Evolutionary conservation across 2,888 invertebrate species (phyloP), one percentile per base, ranked within the genome.

Genomic region (Cryptus viduatorius): DNA sequence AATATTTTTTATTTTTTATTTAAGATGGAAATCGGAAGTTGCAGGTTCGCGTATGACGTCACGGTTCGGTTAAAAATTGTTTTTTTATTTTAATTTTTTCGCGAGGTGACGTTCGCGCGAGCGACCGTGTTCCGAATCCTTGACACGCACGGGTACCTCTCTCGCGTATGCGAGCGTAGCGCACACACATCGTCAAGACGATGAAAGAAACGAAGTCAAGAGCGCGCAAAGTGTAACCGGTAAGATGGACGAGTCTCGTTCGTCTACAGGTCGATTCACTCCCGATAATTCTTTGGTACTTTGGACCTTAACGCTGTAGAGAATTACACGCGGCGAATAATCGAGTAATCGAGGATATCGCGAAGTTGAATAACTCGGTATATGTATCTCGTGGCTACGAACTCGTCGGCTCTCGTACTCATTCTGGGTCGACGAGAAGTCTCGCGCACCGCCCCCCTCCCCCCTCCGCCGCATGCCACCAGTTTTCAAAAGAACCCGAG

Each of bases 91-190:
- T 69, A 50, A 56, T 53, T 73, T 77, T 82, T 77, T 76, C 67
- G 65, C 71, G 48, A 78, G 64, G 37, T 46, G 79, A 76, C 69
- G 69, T 37, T 69, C 81, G 68, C 5, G 16, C 69, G 37, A 14
- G 16, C 84, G 90, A 84, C 90, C 90, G 85, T 88, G 90, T 90
- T 87, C 89, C 88, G 88, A 91, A 90, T 91, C 90, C 91, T 91
- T 90, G 90, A 89, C 87, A 84, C 84, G 81, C 50, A 75, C 79
- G 75, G 53, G 56, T 16, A 48, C 29, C 61, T n/a, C 75, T n/a
- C 75, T 84, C 65, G 61, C 59, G 53, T 53, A 75, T 59, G 78
- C 67, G 64, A 42, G 50, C 37, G 37, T 8, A 8, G 37, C 37
- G 37, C 37, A 8, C 76, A 61, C 75, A 79, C 68, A 50, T 79